phyloP scores from a whole-genome alignment of 1,140 invertebrate species.

The Lutraria rhynchaena region DNA sequence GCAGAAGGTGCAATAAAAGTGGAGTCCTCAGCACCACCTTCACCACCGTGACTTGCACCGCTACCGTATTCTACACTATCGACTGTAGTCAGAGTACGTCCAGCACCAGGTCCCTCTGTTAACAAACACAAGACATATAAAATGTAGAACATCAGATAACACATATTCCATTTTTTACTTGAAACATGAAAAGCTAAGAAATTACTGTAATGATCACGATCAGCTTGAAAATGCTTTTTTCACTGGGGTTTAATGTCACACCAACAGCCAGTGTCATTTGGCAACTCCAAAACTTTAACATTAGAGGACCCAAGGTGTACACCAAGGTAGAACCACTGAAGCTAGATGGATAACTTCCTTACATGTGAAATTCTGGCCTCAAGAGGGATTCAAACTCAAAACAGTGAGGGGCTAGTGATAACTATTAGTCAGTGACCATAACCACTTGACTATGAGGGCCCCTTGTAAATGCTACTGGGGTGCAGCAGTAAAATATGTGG shows the following conservation, averaged over 20 bases:
- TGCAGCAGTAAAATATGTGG: neutral
- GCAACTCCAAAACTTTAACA: too few relatives aligned
- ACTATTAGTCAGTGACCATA: neutral
- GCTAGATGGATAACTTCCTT: too few relatives aligned
- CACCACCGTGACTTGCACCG: constrained; percentile 75
- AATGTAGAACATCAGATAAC: neutral
- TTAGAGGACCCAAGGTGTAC: too few relatives aligned
- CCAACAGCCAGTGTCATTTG: too few relatives aligned
- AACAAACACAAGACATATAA: neutral
- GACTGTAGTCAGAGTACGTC: neutral
- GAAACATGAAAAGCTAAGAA: neutral
- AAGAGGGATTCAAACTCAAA: neutral
- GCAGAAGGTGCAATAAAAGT: constrained; percentile 53
- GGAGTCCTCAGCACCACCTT: constrained; percentile 67
- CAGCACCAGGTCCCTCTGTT: constrained; percentile 65
- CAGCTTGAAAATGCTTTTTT: neutral
- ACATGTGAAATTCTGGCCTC: too few relatives aligned
- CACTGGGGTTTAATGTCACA: too few relatives aligned
- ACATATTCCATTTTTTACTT: neutral
- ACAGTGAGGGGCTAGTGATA: neutral
- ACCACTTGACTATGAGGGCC: neutral
- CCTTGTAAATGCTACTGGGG: neutral
- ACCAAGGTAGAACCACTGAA: too few relatives aligned
- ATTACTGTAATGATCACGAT: neutral
- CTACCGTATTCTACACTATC: constrained; percentile 64